Conservation (phyloP, 2,888 invertebrate genomes). For the Pimpla rufipes region DNA sequence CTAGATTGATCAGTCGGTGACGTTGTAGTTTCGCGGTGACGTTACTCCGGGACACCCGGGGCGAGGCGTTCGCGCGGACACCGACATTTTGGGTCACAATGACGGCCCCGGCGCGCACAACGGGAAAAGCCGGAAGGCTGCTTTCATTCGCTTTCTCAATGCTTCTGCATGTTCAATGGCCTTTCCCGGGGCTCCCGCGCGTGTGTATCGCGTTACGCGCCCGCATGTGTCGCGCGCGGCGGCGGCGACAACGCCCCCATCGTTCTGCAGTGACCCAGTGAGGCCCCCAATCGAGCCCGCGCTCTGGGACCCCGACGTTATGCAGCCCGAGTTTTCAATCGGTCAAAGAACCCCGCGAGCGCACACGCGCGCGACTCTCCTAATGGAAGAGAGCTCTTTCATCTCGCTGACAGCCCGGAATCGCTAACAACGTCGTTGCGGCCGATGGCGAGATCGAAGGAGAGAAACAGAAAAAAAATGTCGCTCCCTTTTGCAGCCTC, state of each 20-base stretch:
- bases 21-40: neutral
- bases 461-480: conserved; percentile 18
- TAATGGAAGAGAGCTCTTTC: neutral
- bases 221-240: conserved; percentile 46
- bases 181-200: conserved; percentile 11
- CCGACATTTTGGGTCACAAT: conserved; percentile 10
- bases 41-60: neutral
- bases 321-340: conserved; percentile 14
- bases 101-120: conserved; percentile 23
- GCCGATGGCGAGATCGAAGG: too few species aligned
- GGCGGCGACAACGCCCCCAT: conserved; percentile 52
- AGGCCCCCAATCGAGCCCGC: neutral
- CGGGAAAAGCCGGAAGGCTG: conserved; percentile 11
- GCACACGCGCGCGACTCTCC: neutral
- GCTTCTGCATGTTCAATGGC: conserved; percentile 42
- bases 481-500: neutral
- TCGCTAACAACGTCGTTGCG: conserved; percentile 46
- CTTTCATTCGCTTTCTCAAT: conserved; percentile 38
- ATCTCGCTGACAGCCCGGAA: conserved; percentile 32
- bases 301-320: conserved; percentile 23
- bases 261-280: conserved; percentile 51
- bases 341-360: conserved; percentile 2
- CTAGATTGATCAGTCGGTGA: neutral
- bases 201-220: conserved; percentile 49
- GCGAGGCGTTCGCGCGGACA: neutral